Conservation (phyloP, 2,888 invertebrate genomes). For the Micropterix aruncella region DNA sequence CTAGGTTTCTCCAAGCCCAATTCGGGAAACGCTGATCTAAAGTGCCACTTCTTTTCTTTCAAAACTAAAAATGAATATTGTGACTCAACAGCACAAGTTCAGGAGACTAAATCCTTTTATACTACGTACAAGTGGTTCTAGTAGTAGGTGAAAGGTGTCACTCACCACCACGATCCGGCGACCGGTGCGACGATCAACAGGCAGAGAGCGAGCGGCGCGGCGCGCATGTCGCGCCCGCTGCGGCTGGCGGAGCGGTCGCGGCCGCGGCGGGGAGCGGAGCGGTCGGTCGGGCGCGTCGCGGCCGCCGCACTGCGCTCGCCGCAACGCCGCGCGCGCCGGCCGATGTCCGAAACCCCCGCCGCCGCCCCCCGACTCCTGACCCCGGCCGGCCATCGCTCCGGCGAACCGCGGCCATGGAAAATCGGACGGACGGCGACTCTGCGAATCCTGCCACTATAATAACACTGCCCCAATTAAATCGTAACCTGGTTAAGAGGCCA, state of each 20-base stretch:
- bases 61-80: no score
- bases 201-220: slow-evolving; percentile 70
- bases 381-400: slow-evolving; percentile 23
- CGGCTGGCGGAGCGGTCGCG: slow-evolving; percentile 19
- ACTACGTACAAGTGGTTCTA: no score
- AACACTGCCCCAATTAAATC: no score
- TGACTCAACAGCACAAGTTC: no score
- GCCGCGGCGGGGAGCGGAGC: slow-evolving; percentile 32
- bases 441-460: no score
- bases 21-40: no score
- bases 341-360: slow-evolving; percentile 6
- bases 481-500: no score
- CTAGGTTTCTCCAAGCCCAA: no score
- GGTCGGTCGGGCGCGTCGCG: slow-evolving; percentile 32
- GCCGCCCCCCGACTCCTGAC: slow-evolving; percentile 14
- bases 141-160: slow-evolving; percentile 16
- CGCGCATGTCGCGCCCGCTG: slow-evolving; percentile 42
- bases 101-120: no score
- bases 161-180: slow-evolving; percentile 82
- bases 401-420: neutral
- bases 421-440: no score
- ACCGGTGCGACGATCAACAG: slow-evolving; percentile 78
- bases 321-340: slow-evolving; percentile 9
- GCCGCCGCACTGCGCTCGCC: slow-evolving; percentile 24
- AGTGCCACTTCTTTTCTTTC: no score